Percentiles rank a stretch among this genome's conserved stretches.
phyloP scores from a whole-genome alignment of 2,797 vertebrate species.

The Loris lydekkerianus region DNA sequence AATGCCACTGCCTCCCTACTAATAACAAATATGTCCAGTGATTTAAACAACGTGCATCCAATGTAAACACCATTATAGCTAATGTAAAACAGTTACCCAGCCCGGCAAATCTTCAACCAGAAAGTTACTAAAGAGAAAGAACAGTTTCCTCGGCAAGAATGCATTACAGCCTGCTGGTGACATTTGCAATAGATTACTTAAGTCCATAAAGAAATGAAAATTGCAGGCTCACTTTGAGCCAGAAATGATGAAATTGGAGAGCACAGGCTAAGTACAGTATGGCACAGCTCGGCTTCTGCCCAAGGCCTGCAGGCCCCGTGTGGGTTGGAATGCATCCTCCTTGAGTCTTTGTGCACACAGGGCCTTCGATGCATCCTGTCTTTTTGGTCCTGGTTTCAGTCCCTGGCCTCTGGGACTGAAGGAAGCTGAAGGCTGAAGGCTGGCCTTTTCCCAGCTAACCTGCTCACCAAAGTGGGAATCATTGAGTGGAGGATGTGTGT shows the following conservation, averaged over 20 bases:
- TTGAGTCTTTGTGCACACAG: neutral
- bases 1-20: slow-evolving; percentile 69
- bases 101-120: slow-evolving; percentile 57
- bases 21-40: slow-evolving; percentile 76
- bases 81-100: slow-evolving; percentile 70
- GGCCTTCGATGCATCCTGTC: neutral
- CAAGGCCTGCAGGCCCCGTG: neutral
- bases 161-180: slow-evolving; percentile 81
- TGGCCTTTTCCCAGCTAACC: neutral
- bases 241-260: slow-evolving; percentile 84
- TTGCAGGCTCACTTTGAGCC: slow-evolving; percentile 78
- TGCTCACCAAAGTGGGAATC: neutral
- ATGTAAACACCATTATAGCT: slow-evolving; percentile 80
- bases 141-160: slow-evolving; percentile 76
- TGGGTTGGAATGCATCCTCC: neutral
- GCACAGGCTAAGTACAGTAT: slow-evolving; percentile 11
- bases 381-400: neutral
- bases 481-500: fast-evolving
- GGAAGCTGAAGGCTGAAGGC: neutral
- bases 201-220: slow-evolving; percentile 86
- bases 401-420: neutral
- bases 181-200: slow-evolving; percentile 87
- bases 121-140: slow-evolving; percentile 78
- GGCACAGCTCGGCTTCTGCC: slow-evolving; percentile 53
- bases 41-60: slow-evolving; percentile 71